phyloP scores from a whole-genome alignment of 2,888 invertebrate genomes.

The Sinelater perroti region DNA sequence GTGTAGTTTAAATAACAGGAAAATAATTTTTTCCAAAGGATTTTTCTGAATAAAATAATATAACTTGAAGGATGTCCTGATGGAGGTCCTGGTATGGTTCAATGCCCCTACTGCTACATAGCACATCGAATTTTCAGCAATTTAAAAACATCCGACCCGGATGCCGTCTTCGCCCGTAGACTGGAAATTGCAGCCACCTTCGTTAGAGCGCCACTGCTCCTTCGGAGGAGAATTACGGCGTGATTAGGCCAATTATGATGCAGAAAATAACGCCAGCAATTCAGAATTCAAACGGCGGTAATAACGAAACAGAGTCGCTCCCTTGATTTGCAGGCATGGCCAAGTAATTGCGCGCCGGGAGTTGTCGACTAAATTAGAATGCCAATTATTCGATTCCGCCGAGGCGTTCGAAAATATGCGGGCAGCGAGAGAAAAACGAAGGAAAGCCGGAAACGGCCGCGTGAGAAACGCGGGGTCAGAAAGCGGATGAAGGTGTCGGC shows the following conservation, averaged over 20 bases:
- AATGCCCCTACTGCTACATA: no score
- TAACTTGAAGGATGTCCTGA: no score
- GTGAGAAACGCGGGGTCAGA: no score
- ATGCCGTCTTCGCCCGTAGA: no score
- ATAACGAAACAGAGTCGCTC: conserved; percentile 7
- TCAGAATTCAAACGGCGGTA: background rate
- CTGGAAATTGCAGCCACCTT: conserved; percentile 14
- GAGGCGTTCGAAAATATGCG: background rate
- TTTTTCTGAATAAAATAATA: no score
- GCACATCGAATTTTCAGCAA: no score
- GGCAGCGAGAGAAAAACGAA: background rate
- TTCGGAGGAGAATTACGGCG: conserved; percentile 12
- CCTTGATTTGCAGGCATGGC: background rate
- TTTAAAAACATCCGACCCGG: no score
- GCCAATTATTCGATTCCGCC: conserved; percentile 11
- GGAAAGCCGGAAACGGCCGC: no score
- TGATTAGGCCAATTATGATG: conserved; percentile 24
- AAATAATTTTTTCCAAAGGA: no score
- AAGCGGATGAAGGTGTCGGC: no score
- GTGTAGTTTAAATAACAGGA: no score
- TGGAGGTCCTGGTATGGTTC: no score
- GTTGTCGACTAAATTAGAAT: conserved; percentile 12
- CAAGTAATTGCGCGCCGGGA: background rate
- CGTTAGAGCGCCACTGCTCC: background rate
- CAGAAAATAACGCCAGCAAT: conserved; percentile 21